A percentile compares a stretch with the other conserved stretches of the same genome.
Evolutionary conservation across 2,113 vertebrate genomes (phyloP).

Genomic region (Cyanistes caeruleus): DNA sequence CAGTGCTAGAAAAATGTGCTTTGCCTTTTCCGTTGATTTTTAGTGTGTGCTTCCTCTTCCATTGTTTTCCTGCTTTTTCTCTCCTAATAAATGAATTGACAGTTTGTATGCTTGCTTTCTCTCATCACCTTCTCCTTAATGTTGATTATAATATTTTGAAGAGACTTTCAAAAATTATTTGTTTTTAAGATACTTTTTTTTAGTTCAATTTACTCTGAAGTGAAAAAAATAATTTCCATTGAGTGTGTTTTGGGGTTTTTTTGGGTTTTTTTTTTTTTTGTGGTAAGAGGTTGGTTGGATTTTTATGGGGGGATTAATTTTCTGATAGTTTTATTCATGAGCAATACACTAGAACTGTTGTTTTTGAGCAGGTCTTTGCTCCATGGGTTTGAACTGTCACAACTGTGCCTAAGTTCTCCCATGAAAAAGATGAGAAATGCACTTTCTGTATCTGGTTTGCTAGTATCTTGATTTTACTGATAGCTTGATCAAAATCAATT

Average conservation of each 20-base stretch:
- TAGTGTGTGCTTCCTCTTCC: not conserved
- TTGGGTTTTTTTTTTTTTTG: not conserved
- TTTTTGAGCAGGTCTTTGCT: not conserved
- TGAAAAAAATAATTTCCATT: not conserved
- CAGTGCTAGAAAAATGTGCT: not conserved
- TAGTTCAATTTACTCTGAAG: not conserved
- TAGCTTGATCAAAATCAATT: not conserved
- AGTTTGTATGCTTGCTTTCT: not conserved
- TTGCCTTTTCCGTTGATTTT: not conserved
- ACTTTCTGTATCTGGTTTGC: not conserved
- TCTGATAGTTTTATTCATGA: not conserved
- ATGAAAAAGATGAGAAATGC: not conserved
- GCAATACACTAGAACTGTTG: not conserved
- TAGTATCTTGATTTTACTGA: not conserved
- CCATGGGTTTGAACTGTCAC: not conserved
- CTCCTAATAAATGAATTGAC: not conserved
- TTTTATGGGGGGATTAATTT: accelerated
- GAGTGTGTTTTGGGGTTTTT: no score
- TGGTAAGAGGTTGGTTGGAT: not conserved
- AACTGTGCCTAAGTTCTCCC: not conserved
- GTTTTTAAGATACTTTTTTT: not conserved
- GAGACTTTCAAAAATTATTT: not conserved
- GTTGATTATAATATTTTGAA: not conserved
- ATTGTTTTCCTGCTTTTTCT: not conserved
- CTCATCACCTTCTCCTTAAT: not conserved